Conservation (phyloP, 2,113 vertebrate species). For the Tilapia sparmanii region DNA sequence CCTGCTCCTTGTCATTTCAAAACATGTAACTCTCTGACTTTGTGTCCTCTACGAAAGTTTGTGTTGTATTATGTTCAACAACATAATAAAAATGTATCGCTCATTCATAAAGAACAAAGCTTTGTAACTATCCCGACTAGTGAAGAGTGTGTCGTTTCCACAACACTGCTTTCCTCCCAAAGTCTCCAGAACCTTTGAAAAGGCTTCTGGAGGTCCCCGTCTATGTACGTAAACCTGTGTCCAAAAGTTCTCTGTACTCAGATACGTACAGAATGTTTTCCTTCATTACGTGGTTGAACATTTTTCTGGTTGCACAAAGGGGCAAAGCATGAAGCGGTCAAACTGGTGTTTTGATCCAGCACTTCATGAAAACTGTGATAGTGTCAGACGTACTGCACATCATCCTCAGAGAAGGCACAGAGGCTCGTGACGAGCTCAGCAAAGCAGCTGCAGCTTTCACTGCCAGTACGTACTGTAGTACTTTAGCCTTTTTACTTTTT, state of each 20-base stretch:
- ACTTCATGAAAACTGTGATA: neutral
- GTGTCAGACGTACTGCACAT: neutral
- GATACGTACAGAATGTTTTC: neutral
- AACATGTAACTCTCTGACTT: neutral
- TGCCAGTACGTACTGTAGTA: neutral
- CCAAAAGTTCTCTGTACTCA: neutral
- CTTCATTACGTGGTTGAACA: neutral
- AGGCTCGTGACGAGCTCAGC: neutral
- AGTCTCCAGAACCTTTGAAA: neutral
- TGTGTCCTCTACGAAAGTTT: neutral
- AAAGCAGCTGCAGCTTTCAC: neutral
- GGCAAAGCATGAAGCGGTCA: neutral
- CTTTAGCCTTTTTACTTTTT: neutral
- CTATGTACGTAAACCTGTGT: rapidly evolving
- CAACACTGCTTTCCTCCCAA: neutral
- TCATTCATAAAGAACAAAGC: neutral
- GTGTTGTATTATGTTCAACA: neutral
- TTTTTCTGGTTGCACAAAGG: neutral
- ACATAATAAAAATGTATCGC: neutral
- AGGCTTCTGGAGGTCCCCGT: neutral
- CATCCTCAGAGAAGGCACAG: neutral
- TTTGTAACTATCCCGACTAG: neutral
- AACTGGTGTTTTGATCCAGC: neutral
- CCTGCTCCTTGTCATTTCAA: neutral
- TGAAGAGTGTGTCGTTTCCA: neutral